Evolutionary conservation across 2,888 invertebrate genomes (phyloP).

Genomic region (Pseudococcus viburni): DNA sequence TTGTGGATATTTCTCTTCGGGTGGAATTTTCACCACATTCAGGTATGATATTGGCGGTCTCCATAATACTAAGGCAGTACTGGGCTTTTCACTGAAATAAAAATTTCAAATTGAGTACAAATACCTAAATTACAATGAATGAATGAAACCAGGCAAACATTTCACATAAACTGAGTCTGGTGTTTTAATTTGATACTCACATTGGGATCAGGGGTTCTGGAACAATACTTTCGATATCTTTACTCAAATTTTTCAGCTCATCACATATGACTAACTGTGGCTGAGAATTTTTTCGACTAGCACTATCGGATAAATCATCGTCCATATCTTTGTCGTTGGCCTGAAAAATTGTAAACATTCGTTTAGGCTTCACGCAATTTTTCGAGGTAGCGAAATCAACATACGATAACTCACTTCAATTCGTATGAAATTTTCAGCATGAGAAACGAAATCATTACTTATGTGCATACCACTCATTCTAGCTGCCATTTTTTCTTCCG

Average conservation of each 20-base stretch:
- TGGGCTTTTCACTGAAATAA: slow-evolving; percentile 77
- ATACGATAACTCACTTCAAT: slow-evolving; percentile 10
- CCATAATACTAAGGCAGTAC: slow-evolving; percentile 86
- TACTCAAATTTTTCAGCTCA: slow-evolving; percentile 58
- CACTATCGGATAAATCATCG: slow-evolving; percentile 16
- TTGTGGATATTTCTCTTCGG: slow-evolving; percentile 52
- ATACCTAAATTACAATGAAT: neutral
- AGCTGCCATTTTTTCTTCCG: slow-evolving; percentile 88
- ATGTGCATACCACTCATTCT: slow-evolving; percentile 84
- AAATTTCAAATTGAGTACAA: neutral
- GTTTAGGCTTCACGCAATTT: neutral
- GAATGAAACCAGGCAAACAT: neutral
- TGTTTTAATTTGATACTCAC: neutral
- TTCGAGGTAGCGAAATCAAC: neutral
- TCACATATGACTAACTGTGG: slow-evolving; percentile 58
- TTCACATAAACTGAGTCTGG: neutral
- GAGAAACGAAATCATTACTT: slow-evolving; percentile 71
- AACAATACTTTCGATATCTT: slow-evolving; percentile 52
- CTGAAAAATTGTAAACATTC: slow-evolving; percentile 23
- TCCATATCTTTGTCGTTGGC: neutral
- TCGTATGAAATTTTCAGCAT: neutral
- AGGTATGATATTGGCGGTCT: slow-evolving; percentile 74
- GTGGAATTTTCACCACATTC: slow-evolving; percentile 27
- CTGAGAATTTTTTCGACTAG: neutral
- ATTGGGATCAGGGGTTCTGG: slow-evolving; percentile 58